Percentiles rank a stretch among this genome's conserved stretches.
Evolutionary conservation across 2,113 vertebrate genomes (phyloP).

Genomic region (Alectura lathami): DNA sequence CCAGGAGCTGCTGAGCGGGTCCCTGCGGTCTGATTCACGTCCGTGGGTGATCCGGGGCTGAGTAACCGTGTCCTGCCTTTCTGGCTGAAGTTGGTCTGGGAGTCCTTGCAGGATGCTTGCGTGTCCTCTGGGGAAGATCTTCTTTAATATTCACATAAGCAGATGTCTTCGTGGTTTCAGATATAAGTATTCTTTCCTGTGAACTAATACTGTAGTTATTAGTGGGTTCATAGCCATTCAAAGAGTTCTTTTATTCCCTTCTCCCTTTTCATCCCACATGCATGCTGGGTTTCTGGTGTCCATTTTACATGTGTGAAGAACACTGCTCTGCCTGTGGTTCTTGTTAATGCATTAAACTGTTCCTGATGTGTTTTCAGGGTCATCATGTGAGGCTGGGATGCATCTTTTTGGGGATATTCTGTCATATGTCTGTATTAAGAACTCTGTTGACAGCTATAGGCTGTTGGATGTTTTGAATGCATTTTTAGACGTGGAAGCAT

Average conservation of each 20-base stretch:
- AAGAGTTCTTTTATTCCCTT: background rate
- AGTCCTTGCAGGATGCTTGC: background rate
- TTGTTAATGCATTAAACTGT: background rate
- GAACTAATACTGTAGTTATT: background rate
- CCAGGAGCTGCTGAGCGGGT: background rate
- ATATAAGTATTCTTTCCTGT: constrained; percentile 37
- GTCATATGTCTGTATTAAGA: background rate
- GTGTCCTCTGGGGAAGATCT: constrained; percentile 6
- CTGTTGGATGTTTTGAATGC: background rate
- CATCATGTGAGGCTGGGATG: background rate
- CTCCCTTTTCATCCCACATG: background rate
- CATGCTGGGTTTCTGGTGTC: background rate
- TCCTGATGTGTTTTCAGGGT: constrained; percentile 14
- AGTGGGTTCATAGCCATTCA: background rate
- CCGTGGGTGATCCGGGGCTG: background rate
- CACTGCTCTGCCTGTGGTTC: background rate
- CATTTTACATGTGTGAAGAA: background rate
- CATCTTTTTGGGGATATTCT: background rate
- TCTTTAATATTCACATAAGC: constrained; percentile 31
- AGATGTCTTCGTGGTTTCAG: constrained; percentile 59
- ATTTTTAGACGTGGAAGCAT: background rate
- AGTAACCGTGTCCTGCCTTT: background rate
- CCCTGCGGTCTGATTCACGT: background rate
- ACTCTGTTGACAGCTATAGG: background rate
- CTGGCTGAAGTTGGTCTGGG: background rate